These are phyloP conservation scores for Climacteris rufus DNA, from an alignment of 2,113 vertebrate species.

Conservation along the genomic window DNA sequence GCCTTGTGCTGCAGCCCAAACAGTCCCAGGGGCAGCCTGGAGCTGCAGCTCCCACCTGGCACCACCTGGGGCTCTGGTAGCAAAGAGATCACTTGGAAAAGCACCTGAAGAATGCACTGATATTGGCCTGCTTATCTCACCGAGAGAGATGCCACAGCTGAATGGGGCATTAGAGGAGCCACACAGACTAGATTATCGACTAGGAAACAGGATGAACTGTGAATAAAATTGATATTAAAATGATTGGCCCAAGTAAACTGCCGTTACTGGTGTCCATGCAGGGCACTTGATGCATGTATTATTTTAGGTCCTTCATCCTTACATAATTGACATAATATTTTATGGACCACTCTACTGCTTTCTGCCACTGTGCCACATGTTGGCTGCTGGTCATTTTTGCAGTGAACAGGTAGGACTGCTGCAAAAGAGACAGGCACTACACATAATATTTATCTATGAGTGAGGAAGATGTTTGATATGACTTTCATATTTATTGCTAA, in stretches of 20 bases:
- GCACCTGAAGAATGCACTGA: neutral
- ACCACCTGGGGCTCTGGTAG: neutral
- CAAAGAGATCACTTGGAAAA: neutral
- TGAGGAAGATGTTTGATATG: neutral
- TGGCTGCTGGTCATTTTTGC: neutral
- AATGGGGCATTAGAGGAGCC: neutral
- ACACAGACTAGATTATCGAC: neutral
- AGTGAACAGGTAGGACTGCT: neutral
- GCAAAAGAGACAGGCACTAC: neutral
- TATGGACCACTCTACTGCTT: neutral
- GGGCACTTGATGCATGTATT: neutral
- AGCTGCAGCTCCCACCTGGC: neutral
- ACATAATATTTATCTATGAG: constrained; percentile 34
- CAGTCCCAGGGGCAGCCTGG: neutral
- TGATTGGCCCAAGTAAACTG: neutral
- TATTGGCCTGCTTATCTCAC: neutral
- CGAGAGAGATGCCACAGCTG: neutral
- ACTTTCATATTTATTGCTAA: constrained; percentile 22
- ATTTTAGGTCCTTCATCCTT: neutral
- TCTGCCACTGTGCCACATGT: neutral
- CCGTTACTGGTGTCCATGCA: neutral
- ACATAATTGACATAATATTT: neutral
- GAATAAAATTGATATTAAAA: neutral
- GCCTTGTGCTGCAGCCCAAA: neutral
- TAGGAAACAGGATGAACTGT: neutral